Evolutionary conservation across 2,797 vertebrate genomes (phyloP).

Genomic region (Esox masquinongy): DNA sequence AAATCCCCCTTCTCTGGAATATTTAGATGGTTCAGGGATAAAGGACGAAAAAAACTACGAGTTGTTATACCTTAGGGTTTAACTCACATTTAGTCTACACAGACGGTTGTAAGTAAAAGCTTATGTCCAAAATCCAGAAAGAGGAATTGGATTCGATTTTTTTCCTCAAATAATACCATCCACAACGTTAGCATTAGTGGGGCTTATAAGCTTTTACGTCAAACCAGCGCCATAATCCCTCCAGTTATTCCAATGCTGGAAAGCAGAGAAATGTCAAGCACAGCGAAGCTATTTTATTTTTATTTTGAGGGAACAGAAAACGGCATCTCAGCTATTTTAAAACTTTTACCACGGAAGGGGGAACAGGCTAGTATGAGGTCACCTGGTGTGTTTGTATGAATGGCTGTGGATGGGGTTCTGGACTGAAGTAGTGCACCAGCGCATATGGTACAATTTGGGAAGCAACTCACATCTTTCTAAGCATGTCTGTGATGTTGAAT

Average conservation of each 20-base stretch:
- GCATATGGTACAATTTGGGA: neutral
- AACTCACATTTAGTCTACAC: neutral
- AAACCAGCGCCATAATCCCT: constrained; percentile 34
- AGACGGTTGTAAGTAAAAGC: neutral
- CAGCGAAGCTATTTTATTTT: neutral
- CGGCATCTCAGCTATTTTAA: neutral
- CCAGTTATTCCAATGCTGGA: constrained; percentile 20
- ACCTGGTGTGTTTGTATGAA: neutral
- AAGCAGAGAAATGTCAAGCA: constrained; percentile 7
- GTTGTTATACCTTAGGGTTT: neutral
- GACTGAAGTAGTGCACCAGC: neutral
- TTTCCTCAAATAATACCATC: constrained; percentile 1
- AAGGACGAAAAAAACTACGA: neutral
- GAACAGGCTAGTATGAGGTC: neutral
- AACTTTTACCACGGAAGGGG: neutral
- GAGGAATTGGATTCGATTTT: constrained; percentile 17
- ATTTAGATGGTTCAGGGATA: neutral
- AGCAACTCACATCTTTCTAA: neutral
- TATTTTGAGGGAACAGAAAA: neutral
- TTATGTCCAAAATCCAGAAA: constrained; percentile 4
- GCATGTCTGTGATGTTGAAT: neutral
- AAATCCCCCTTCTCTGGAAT: neutral
- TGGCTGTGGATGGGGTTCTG: neutral
- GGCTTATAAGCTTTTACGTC: constrained; percentile 38
- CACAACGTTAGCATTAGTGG: constrained; percentile 17